Percentiles rank a stretch among this genome's conserved stretches.
These are phyloP conservation scores for Nemotelus pantherinus DNA, from an alignment of 2,888 invertebrate genomes.

Conservation along the genomic window DNA sequence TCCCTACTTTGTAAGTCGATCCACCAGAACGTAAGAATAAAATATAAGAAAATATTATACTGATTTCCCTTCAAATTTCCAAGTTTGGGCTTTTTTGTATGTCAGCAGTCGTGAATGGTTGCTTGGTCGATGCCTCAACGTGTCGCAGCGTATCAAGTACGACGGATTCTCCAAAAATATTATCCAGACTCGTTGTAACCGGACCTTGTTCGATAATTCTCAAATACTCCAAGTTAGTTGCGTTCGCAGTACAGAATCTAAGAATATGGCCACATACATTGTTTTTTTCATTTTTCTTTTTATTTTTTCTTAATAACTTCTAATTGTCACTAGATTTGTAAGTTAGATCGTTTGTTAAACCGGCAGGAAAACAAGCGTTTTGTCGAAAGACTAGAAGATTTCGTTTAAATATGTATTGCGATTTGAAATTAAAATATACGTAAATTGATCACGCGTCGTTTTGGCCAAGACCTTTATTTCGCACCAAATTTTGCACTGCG, in stretches of 20 bases:
- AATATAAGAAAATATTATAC: conserved; percentile 20
- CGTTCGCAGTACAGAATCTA: conserved; percentile 47
- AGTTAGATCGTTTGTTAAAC: conserved; percentile 46
- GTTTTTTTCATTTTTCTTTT: conserved; percentile 43
- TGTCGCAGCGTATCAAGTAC: conserved; percentile 44
- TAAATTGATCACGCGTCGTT: conserved; percentile 36
- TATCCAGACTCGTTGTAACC: conserved; percentile 42
- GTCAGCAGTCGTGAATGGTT: conserved; percentile 46
- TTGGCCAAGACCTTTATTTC: conserved; percentile 44
- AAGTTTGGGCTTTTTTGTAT: conserved; percentile 47
- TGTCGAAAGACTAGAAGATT: conserved; percentile 47
- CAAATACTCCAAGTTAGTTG: conserved; percentile 48
- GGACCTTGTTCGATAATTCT: conserved; percentile 45
- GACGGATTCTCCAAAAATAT: conserved; percentile 42
- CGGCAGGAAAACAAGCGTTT: conserved; percentile 44
- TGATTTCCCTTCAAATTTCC: conserved; percentile 44
- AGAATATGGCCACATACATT: conserved; percentile 48
- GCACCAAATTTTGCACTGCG: conserved; percentile 45
- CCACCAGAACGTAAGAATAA: too few species aligned
- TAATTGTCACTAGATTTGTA: conserved; percentile 49
- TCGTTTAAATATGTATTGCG: conserved; percentile 46
- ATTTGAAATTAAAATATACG: conserved; percentile 49
- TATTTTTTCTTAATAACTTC: conserved; percentile 48
- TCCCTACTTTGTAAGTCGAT: too few species aligned
- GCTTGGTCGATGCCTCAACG: conserved; percentile 48